Percentiles rank a stretch among this genome's conserved stretches.
These are phyloP conservation scores for Pseudopodoces humilis DNA, from an alignment of 2,113 vertebrate species.

Conservation along the genomic window DNA sequence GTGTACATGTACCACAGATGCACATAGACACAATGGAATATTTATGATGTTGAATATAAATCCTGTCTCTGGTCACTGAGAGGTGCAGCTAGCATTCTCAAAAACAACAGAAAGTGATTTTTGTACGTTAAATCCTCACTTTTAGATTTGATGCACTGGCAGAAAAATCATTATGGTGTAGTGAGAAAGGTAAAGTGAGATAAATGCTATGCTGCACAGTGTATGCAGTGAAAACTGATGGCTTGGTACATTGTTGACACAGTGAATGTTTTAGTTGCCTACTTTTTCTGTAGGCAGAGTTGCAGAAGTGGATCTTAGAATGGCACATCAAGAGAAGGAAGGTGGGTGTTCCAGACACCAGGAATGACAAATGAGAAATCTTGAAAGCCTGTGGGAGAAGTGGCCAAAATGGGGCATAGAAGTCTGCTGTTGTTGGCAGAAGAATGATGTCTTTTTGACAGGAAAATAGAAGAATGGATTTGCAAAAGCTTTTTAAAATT, in stretches of 20 bases:
- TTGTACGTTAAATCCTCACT: not conserved
- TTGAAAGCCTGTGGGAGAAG: constrained; percentile 11
- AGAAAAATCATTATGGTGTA: not conserved
- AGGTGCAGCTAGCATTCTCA: not conserved
- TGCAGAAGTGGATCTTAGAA: constrained; percentile 55
- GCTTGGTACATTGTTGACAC: not conserved
- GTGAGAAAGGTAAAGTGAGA: not conserved
- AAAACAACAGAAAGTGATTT: not conserved
- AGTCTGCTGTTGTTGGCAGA: constrained; percentile 22
- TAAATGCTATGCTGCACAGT: not conserved
- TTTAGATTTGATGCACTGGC: not conserved
- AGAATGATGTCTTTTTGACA: not conserved
- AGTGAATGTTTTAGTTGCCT: constrained; percentile 45
- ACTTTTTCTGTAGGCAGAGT: constrained; percentile 46
- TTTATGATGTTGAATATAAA: not conserved
- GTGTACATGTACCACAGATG: not conserved
- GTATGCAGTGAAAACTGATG: not conserved
- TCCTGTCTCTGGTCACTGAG: not conserved
- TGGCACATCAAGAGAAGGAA: constrained; percentile 33
- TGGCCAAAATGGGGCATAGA: constrained; percentile 12
- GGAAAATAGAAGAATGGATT: not conserved
- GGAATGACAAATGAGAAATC: constrained; percentile 1
- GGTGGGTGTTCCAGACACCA: not conserved
- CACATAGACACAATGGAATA: not conserved
- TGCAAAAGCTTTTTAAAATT: not conserved